Base-by-base conservation (phyloP, 1,140 invertebrate species). In the Pseudoatta argentina region DNA sequence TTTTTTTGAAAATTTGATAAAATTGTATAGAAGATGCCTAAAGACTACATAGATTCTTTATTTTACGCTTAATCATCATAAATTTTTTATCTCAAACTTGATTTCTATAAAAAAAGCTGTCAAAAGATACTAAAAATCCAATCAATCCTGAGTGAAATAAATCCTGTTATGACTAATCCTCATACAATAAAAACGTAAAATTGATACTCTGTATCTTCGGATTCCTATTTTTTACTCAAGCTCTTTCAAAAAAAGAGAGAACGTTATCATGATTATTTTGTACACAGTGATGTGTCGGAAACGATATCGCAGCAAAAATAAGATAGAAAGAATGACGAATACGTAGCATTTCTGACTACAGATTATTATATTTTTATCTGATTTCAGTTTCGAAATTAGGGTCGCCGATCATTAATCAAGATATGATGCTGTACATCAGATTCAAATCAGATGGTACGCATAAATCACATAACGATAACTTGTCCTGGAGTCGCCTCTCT, bases 341-440 rank as follows among this genome's bases (percentile, higher is more conserved):
- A 69, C 39, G 21, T 24, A 69, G 44, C 66, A 44, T 69, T 51
- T 6, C 6, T 18, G 14, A 48, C 14, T 67, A 27, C 14, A 69
- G 27, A 51, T n/a, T 69, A 48, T 21, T 69, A 48, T 67, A 34
- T 34, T 34, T 79, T 51, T 34, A 53, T 79, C n/a, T 7, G 21
- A 69, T 55, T n/a, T 51, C 10, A 55, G 8, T 55, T 61, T 59
- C 0, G 12, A 82, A 81, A 55, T 81, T 79, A 55, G 24, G 21
- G 10, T 59, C 30, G 27, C n/a, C 27, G 27, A 14, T 21, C 66
- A 48, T 51, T 21, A 64, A 64, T 27, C n/a, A 51, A 44, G 8
- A 24, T 27, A 34, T 53, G 63, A 67, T 67, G 55, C 30, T 14
- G 39, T 24, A 73, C 21, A 66, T 63, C 48, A 3, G 55, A 75